A percentile compares a stretch with the other conserved stretches of the same genome.
Conservation (phyloP, 1,140 invertebrate genomes). For the Bombus haemorrhoidalis region DNA sequence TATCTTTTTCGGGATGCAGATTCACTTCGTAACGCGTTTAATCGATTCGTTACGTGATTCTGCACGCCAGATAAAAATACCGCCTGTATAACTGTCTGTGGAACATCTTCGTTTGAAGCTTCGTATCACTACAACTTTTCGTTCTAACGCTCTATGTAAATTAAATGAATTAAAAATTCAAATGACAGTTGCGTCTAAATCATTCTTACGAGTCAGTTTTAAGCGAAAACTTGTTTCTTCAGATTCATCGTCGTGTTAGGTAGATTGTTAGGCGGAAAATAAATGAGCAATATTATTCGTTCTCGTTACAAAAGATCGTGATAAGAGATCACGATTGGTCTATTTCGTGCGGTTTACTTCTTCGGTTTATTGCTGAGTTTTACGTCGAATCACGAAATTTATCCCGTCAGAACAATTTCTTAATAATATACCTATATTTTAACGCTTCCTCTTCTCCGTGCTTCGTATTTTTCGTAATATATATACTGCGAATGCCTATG, state of each 20-base stretch:
- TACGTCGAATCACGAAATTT: too few species aligned
- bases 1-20: slow-evolving; percentile 31
- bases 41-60: slow-evolving; percentile 56
- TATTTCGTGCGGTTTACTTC: neutral
- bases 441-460: too few species aligned
- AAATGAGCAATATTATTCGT: neutral
- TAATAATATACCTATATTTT: too few species aligned
- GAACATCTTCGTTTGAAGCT: neutral
- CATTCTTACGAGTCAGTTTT: neutral
- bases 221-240: neutral
- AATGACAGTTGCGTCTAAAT: neutral
- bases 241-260: neutral
- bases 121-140: neutral
- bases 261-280: neutral
- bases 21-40: slow-evolving; percentile 47
- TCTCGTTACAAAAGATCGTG: neutral
- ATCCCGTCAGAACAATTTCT: too few species aligned
- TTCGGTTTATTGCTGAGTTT: neutral
- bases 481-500: too few species aligned
- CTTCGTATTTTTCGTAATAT: too few species aligned
- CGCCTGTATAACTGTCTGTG: neutral
- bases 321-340: neutral
- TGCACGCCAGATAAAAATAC: slow-evolving; percentile 41
- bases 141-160: neutral
- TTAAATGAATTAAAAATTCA: neutral